Conservation (phyloP, 2,113 vertebrate genomes). For the Calidris pygmaea region DNA sequence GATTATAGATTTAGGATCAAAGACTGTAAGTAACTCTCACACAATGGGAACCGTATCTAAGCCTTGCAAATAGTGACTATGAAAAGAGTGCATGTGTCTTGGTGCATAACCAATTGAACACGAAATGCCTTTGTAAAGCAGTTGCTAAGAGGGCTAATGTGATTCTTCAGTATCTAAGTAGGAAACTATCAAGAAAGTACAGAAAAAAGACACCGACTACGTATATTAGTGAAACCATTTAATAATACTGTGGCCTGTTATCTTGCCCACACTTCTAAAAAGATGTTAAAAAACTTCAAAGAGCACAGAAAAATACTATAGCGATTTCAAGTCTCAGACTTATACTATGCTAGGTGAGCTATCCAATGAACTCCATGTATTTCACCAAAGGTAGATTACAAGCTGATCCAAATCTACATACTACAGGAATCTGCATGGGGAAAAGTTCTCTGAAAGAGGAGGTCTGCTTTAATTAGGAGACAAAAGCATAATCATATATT, state of each 20-base stretch:
- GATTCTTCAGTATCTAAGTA: neutral
- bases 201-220: neutral
- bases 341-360: neutral
- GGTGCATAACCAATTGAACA: slow-evolving; percentile 35
- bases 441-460: neutral
- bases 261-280: neutral
- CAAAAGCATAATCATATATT: neutral
- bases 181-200: neutral
- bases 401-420: neutral
- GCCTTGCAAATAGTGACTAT: neutral
- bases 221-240: neutral
- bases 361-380: neutral
- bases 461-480: neutral
- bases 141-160: neutral
- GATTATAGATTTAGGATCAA: slow-evolving; percentile 41
- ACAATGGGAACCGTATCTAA: slow-evolving; percentile 18
- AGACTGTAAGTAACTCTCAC: neutral
- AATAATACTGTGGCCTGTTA: neutral
- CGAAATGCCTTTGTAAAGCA: slow-evolving; percentile 19
- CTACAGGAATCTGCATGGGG: neutral
- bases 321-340: neutral
- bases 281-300: neutral
- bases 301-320: neutral
- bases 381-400: neutral
- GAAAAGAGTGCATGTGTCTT: neutral